Conservation (phyloP, 2,113 vertebrate genomes). For the Pteropus alecto region DNA sequence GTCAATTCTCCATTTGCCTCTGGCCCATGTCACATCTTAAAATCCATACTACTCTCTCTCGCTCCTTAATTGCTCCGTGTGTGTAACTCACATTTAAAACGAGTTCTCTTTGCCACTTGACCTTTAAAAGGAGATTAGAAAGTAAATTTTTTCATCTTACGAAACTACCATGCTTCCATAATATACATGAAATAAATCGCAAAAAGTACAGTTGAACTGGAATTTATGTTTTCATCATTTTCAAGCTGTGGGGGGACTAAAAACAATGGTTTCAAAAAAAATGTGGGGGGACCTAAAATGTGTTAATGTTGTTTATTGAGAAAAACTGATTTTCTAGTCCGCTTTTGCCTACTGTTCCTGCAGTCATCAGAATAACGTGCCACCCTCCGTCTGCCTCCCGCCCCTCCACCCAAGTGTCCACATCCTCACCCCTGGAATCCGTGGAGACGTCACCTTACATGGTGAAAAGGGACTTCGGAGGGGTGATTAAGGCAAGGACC, state of each 20-base stretch:
- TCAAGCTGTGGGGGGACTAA: constrained; percentile 29
- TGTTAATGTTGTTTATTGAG: constrained; percentile 50
- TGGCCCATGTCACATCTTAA: neutral
- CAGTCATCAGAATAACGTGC: neutral
- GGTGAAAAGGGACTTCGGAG: neutral
- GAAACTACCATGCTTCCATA: constrained; percentile 45
- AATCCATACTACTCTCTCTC: neutral
- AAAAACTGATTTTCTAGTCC: constrained; percentile 64
- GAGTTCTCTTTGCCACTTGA: constrained; percentile 56
- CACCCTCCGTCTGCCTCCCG: rapidly evolving
- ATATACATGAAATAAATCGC: constrained; percentile 44
- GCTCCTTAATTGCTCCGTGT: neutral
- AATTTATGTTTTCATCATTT: constrained; percentile 65
- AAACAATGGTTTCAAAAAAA: constrained; percentile 56
- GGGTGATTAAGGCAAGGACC: neutral
- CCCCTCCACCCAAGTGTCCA: too few relatives aligned
- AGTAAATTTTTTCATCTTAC: constrained; percentile 65
- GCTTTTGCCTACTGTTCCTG: neutral
- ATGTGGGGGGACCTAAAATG: neutral
- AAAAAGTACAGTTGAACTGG: neutral
- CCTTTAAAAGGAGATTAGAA: constrained; percentile 48
- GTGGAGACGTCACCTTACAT: rapidly evolving
- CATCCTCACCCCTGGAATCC: neutral
- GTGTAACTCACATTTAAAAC: constrained; percentile 44
- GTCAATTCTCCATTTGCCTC: constrained; percentile 16